Evolutionary conservation across 2,888 invertebrate genomes (phyloP), one percentile per base, ranked within the genome.

Genomic region (Drosophila dives): DNA sequence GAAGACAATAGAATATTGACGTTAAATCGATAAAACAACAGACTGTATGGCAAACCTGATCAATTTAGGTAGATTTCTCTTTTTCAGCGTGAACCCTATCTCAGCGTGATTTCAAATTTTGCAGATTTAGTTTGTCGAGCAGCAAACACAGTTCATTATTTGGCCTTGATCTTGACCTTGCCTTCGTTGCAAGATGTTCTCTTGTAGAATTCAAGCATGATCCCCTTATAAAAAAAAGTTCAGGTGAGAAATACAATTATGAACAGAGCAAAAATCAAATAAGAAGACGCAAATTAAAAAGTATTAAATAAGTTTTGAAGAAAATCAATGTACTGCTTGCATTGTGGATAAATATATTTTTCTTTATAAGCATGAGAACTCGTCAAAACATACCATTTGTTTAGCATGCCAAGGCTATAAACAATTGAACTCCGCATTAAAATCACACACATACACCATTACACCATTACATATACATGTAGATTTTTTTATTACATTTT

Each of bases 391-490:
- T 40, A 32, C 15, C 23, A 49, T 51, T 29, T 17, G n/a, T 65
- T 73, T 59, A 64, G 58, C 58, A 50, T 83, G 74, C 73, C 79
- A 89, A 89, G 83, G 83, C 60, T 17, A 83, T 59, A 36, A 65
- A 61, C 59, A 78, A 76, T 72, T 83, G 66, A 86, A 81, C 78
- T 70, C 42, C 7, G 71, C 54, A 53, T 70, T 53, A 36, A 75
- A 69, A 60, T 64, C 12, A 36, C 11, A 26, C 2, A 15, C 26
- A n/a, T 1, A 29, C 26, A 12, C n/a, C n/a, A n/a, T n/a, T 12
- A 38, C 11, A 7, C 4, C 2, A 29, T 29, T 1, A n/a, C 1
- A 40, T 10, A 20, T 15, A 20, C 12, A 36, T 15, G n/a, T 17
- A 34, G 12, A 42, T 66, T 68, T 64, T 66, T 68, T 64, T 51